phyloP scores from a whole-genome alignment of 2,797 vertebrate species.

The Loriculus beryllinus region DNA sequence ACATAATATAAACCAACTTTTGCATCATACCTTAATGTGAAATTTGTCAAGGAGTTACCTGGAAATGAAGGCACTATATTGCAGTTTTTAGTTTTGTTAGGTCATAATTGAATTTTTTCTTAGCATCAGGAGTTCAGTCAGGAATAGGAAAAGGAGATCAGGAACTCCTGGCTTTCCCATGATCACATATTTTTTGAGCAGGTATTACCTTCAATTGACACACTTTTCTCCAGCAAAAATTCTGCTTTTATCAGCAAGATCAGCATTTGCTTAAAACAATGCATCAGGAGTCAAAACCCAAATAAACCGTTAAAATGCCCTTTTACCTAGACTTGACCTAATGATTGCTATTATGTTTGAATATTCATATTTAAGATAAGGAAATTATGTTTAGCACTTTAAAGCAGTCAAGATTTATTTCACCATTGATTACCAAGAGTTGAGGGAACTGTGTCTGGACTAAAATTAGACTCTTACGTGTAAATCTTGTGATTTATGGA shows the following conservation, averaged over 20 bases:
- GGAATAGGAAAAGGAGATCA: background rate
- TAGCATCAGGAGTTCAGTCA: background rate
- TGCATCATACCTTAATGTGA: background rate
- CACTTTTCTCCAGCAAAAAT: slow-evolving; percentile 28
- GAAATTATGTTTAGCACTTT: slow-evolving; percentile 13
- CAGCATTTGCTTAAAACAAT: slow-evolving; percentile 27
- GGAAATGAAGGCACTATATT: background rate
- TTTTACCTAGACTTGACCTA: slow-evolving; percentile 1
- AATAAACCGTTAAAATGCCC: background rate
- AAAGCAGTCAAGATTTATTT: slow-evolving; percentile 14
- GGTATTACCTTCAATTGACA: background rate
- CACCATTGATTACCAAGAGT: background rate
- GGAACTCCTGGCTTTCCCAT: background rate
- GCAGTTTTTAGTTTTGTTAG: background rate
- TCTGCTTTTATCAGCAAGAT: slow-evolving; percentile 32
- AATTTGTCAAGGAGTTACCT: background rate
- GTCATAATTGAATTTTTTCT: background rate
- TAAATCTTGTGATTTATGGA: background rate
- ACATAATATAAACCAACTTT: background rate
- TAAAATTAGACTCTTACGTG: background rate
- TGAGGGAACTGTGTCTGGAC: background rate
- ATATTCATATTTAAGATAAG: slow-evolving; percentile 22
- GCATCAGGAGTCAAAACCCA: background rate
- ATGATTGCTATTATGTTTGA: background rate
- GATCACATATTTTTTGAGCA: background rate